Evolutionary conservation across 2,888 invertebrate genomes (phyloP).

Genomic region (Sphinx pinastri): DNA sequence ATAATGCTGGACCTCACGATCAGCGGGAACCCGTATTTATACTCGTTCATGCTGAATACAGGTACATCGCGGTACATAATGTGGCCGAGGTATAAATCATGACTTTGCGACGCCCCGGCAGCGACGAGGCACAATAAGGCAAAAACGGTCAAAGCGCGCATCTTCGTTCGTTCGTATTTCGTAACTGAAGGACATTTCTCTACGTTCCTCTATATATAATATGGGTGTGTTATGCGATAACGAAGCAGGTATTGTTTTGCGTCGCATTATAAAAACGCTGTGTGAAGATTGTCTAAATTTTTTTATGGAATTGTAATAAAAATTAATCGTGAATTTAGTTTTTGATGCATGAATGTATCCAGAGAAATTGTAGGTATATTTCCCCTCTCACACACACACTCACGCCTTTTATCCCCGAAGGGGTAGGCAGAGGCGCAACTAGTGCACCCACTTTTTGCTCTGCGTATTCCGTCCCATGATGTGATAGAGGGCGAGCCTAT

Average conservation of each 20-base stretch:
- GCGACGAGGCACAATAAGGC: constrained; percentile 57
- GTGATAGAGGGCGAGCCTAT: no score
- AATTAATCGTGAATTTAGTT: no score
- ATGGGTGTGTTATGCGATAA: constrained; percentile 52
- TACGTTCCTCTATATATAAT: constrained; percentile 62
- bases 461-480: no score
- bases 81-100: constrained; percentile 65
- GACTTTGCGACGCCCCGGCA: constrained; percentile 60
- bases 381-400: no score
- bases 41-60: constrained; percentile 62
- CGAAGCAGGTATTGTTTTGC: constrained; percentile 37
- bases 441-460: no score
- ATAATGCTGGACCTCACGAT: constrained; percentile 61
- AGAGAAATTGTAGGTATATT: no score
- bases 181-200: constrained; percentile 64
- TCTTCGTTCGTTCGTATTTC: constrained; percentile 72
- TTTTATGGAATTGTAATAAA: no score
- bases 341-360: no score
- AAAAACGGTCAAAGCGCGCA: constrained; percentile 56
- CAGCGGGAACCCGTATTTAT: constrained; percentile 72
- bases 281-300: no score
- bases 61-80: constrained; percentile 68
- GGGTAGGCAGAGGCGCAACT: no score
- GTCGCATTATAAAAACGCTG: background rate
- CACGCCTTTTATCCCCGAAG: no score